Evolutionary conservation across 1,140 invertebrate species (phyloP).

Genomic region (Daktulosphaira vitifoliae): DNA sequence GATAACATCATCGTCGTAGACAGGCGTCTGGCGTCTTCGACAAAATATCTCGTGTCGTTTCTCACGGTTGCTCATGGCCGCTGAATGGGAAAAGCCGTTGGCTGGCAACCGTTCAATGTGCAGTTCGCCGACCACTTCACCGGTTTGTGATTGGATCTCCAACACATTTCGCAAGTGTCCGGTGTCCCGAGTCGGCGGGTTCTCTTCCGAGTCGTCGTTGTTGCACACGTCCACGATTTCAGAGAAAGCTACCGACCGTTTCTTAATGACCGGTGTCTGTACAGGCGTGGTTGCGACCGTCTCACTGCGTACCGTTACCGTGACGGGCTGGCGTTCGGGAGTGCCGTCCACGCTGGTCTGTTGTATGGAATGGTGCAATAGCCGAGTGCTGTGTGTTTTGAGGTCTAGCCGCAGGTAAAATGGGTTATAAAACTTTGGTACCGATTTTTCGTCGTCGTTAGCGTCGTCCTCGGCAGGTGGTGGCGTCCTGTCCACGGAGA

Average conservation of each 20-base stretch:
- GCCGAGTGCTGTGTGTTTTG: conserved; percentile 19
- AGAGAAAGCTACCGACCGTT: conserved; percentile 14
- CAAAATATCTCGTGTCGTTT: conserved; percentile 18
- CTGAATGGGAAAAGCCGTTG: neutral
- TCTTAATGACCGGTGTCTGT: neutral
- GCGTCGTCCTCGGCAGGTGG: neutral
- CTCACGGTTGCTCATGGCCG: neutral
- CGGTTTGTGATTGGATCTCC: conserved; percentile 20
- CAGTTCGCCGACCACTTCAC: conserved; percentile 21
- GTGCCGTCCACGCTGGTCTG: conserved; percentile 28
- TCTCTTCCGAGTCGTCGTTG: no score
- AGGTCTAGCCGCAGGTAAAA: conserved; percentile 16
- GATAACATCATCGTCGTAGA: neutral
- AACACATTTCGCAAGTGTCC: conserved; percentile 7
- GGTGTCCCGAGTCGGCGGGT: no score
- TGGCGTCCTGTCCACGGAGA: conserved; percentile 1
- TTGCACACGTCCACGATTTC: neutral
- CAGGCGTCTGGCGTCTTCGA: conserved; percentile 17
- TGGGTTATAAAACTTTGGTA: neutral
- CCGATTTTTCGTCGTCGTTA: no score
- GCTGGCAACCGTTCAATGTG: conserved; percentile 1
- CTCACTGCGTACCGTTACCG: neutral
- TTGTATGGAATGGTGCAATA: conserved; percentile 25
- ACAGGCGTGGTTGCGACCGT: neutral
- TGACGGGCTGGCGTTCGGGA: conserved; percentile 5